These are phyloP conservation scores for Heliangelus exortis DNA, from an alignment of 2,797 vertebrate genomes.

Conservation along the genomic window DNA sequence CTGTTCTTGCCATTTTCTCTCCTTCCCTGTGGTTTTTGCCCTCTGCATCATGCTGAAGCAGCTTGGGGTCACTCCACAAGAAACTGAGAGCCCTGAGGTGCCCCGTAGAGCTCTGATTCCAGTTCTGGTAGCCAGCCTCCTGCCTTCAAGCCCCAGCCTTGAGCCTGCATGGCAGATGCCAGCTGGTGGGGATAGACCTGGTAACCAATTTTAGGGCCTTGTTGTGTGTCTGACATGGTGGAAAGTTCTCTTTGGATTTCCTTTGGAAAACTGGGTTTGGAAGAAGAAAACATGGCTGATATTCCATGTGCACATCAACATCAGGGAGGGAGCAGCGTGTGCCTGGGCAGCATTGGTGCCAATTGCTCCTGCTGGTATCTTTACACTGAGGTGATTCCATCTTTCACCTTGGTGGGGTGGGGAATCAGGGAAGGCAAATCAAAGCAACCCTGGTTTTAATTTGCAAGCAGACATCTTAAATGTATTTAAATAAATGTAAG, in stretches of 20 bases:
- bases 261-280: rapidly evolving
- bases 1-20: neutral
- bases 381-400: neutral
- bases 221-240: neutral
- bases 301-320: rapidly evolving
- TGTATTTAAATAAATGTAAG: neutral
- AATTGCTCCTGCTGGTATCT: neutral
- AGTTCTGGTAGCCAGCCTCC: neutral
- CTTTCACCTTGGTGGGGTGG: neutral
- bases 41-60: rapidly evolving
- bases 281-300: neutral
- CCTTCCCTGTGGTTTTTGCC: neutral
- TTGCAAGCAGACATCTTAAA: neutral
- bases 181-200: neutral
- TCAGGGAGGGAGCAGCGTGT: neutral
- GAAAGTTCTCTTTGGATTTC: neutral
- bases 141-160: neutral
- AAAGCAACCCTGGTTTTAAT: neutral
- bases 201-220: neutral
- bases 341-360: neutral
- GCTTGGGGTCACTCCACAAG: neutral
- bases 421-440: neutral
- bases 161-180: rapidly evolving
- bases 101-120: neutral
- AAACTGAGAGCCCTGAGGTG: neutral